Evolutionary conservation across 2,888 invertebrate species (phyloP), one percentile per base, ranked within the genome.

Genomic region (Apodemia hepburni): DNA sequence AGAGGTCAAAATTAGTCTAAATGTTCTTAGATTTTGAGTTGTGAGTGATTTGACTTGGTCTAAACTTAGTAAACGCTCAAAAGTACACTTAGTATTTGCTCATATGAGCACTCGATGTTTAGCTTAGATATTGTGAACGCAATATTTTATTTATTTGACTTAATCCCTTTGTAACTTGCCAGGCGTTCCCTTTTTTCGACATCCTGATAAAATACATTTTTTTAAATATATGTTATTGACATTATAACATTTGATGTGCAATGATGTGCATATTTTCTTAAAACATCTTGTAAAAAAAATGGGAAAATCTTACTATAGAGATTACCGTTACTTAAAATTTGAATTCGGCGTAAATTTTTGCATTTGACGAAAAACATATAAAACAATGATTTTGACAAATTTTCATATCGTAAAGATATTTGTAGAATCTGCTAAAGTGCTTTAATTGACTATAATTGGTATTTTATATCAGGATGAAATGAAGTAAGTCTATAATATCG

Each of bases 111-210:
- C 27, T 54, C 54, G 27, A 54, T 54, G 12, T 54, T 49, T 54
- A 54, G 54, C 54, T 27, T 54, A 54, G 54, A 54, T 54, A 54
- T 54, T 51, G 51, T 51, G 51, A 22, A 51, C 51, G 51, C 51
- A 51, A 51, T 51, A 51, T 51, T 51, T 51, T 51, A 51, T 51
- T 51, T 51, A 51, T 51, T 51, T 51, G 51, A 51, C 51, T 49
- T 49, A 49, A 51, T 59, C 64, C 67, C 62, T 70, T 68, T 58
- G 64, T 73, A 72, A 79, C 84, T 83, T 84, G 84, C 84, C 84
- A 81, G 75, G 73, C 75, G 73, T 79, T 51, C 51, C 22, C 18
- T 18, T 51, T 51, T 51, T 22, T 22, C 51, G 11, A 22, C 51
- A 51, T 51, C 51, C 51, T 51, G 51, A 51, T 51, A 51, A 51